Percentiles rank a stretch among this genome's conserved stretches.
These are phyloP conservation scores for Perognathus longimembris DNA, from an alignment of 2,113 vertebrate genomes.

Conservation along the genomic window DNA sequence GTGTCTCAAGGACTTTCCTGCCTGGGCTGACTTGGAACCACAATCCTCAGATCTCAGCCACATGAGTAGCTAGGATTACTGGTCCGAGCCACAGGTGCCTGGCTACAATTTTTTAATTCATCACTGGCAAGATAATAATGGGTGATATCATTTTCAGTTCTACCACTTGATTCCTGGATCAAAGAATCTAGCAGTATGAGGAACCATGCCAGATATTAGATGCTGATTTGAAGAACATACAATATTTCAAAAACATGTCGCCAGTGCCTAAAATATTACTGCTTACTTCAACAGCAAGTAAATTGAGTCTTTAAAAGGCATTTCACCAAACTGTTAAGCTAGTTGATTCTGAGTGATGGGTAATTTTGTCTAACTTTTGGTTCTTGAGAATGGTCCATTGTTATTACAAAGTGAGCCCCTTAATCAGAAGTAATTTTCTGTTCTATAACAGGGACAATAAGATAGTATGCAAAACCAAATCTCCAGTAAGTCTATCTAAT, in stretches of 20 bases:
- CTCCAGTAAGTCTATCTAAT: background rate
- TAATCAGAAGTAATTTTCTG: background rate
- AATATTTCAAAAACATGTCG: background rate
- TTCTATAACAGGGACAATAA: background rate
- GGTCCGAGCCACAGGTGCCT: too few relatives aligned
- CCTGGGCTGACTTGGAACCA: too few relatives aligned
- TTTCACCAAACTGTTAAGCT: background rate
- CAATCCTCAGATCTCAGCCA: too few relatives aligned
- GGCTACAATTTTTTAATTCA: background rate
- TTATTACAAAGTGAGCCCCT: background rate
- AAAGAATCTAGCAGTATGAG: background rate
- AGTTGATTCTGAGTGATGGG: background rate
- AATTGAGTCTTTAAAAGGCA: background rate
- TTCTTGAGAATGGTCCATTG: background rate
- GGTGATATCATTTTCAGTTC: background rate
- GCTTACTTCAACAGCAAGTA: background rate
- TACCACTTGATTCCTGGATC: background rate
- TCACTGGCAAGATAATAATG: background rate
- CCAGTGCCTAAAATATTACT: background rate
- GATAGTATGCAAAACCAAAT: background rate
- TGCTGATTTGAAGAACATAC: background rate
- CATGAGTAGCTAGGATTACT: too few relatives aligned
- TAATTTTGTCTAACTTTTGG: background rate
- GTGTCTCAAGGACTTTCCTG: too few relatives aligned
- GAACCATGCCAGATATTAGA: background rate